Conservation (phyloP, 2,888 invertebrate species). For the Heliothis peltigera region DNA sequence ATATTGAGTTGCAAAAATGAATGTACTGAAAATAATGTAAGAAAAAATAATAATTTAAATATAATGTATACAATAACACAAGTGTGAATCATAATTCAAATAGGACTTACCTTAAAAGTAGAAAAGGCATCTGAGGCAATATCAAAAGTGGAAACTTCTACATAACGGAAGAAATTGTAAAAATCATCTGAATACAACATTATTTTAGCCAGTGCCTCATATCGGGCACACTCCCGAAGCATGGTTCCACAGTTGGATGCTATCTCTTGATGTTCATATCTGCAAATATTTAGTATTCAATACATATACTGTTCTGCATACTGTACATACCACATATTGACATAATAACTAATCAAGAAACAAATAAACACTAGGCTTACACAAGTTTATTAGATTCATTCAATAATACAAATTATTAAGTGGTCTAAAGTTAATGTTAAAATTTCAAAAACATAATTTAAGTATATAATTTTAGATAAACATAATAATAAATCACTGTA, state of each 20-base stretch:
- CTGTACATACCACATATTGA: constrained; percentile 9
- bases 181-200: constrained; percentile 99
- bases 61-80: neutral
- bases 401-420: constrained; percentile 2
- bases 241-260: constrained; percentile 99
- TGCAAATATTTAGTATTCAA: constrained; percentile 78
- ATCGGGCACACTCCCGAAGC: constrained; percentile 99
- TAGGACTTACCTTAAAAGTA: constrained; percentile 96
- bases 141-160: constrained; percentile 99
- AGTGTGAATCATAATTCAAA: neutral
- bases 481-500: constrained; percentile 36
- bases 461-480: constrained; percentile 3
- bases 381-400: neutral
- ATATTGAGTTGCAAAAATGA: neutral
- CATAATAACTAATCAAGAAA: constrained; percentile 15
- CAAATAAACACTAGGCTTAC: constrained; percentile 6
- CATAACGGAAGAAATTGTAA: constrained; percentile 99
- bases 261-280: constrained; percentile 99
- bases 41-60: neutral
- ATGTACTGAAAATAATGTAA: neutral
- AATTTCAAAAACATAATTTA: neutral
- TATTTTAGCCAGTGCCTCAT: constrained; percentile 99
- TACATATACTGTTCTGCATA: constrained; percentile 9
- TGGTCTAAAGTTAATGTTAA: neutral
- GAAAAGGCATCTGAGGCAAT: constrained; percentile 99